phyloP scores from a whole-genome alignment of 2,113 vertebrate species.

The Salvator merianae region DNA sequence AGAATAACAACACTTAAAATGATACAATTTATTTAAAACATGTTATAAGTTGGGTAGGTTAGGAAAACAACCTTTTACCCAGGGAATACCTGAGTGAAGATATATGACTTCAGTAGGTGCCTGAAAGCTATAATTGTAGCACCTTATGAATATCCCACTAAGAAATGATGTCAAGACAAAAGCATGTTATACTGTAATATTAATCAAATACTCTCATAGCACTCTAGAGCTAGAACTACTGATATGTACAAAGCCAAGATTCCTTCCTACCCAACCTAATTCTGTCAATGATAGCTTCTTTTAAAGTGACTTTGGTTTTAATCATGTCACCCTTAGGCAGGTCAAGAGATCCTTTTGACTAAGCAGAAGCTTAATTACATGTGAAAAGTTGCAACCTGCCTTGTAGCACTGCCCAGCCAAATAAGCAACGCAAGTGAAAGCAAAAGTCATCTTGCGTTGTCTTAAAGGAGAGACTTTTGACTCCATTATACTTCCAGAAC shows the following conservation, averaged over 20 bases:
- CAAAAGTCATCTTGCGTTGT: neutral
- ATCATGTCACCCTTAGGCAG: conserved; percentile 51
- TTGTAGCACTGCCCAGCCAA: conserved; percentile 33
- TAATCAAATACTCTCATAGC: conserved; percentile 36
- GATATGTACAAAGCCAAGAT: conserved; percentile 43
- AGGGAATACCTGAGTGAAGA: no score
- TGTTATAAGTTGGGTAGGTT: no score
- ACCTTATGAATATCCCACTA: neutral
- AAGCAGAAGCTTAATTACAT: conserved; percentile 52
- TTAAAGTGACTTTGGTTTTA: conserved; percentile 57
- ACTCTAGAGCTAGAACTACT: conserved; percentile 49
- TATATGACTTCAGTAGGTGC: no score
- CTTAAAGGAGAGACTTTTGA: conserved; percentile 22
- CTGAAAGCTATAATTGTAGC: no score
- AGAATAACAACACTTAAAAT: no score
- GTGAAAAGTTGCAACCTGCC: conserved; percentile 46
- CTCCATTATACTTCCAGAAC: conserved; percentile 28
- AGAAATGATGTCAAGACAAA: conserved; percentile 35
- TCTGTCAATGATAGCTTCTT: conserved; percentile 57
- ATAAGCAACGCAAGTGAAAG: conserved; percentile 41
- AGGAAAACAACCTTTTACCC: no score
- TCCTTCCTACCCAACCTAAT: conserved; percentile 45
- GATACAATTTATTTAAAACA: no score
- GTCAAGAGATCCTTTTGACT: conserved; percentile 54
- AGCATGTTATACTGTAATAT: conserved; percentile 28